Evolutionary conservation across 2,888 invertebrate genomes (phyloP).

Genomic region (Ormyrus thymus): DNA sequence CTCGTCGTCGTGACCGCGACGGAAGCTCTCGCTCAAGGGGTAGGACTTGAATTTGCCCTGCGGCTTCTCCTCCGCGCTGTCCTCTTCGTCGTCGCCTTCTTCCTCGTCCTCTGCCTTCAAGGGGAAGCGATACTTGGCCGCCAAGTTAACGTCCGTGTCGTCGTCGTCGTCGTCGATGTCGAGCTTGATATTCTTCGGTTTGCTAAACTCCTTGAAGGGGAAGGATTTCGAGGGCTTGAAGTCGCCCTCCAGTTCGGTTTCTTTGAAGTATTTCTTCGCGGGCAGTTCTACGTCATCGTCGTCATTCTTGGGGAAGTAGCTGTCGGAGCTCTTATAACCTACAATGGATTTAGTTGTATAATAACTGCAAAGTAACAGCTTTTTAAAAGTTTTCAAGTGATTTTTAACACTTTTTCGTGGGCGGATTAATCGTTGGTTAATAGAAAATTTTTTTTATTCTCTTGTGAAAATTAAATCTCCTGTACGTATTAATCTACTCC

Average conservation of each 20-base stretch:
- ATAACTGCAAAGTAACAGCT: too few relatives aligned
- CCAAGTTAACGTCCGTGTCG: slow-evolving; percentile 34
- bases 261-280: slow-evolving; percentile 53
- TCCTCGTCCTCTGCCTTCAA: slow-evolving; percentile 35
- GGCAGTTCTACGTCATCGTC: slow-evolving; percentile 41
- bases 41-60: slow-evolving; percentile 46
- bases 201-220: slow-evolving; percentile 58
- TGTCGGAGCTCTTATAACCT: slow-evolving; percentile 31
- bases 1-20: slow-evolving; percentile 54
- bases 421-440: too few relatives aligned
- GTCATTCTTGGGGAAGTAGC: slow-evolving; percentile 44
- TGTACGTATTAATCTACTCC: too few relatives aligned
- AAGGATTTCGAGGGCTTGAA: slow-evolving; percentile 62
- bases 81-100: slow-evolving; percentile 33
- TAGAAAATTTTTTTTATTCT: too few relatives aligned
- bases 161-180: slow-evolving; percentile 29
- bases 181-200: slow-evolving; percentile 9
- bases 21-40: background rate
- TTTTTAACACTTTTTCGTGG: background rate
- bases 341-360: background rate
- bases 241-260: slow-evolving; percentile 56
- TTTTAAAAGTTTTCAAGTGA: slow-evolving; percentile 4
- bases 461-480: too few relatives aligned
- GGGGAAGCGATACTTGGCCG: slow-evolving; percentile 52
- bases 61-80: slow-evolving; percentile 57